phyloP scores from a whole-genome alignment of 2,113 vertebrate species.

The Piaya cayana region DNA sequence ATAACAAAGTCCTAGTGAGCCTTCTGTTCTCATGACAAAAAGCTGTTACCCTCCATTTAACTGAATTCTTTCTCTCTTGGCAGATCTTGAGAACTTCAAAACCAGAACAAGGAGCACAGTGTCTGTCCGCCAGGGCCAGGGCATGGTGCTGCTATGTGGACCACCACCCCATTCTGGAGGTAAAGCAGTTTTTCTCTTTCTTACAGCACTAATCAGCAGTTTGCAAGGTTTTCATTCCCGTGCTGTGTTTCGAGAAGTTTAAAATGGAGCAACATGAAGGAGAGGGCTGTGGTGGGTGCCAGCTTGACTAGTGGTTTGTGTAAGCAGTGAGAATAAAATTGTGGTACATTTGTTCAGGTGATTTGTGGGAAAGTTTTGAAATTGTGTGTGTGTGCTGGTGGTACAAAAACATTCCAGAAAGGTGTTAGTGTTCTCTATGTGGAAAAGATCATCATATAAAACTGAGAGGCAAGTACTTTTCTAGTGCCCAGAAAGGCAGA shows the following conservation, averaged over 20 bases:
- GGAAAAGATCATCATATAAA: not conserved
- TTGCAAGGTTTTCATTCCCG: not conserved
- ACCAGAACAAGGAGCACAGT: conserved; percentile 89
- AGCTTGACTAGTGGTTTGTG: fast-evolving
- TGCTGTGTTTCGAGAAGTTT: not conserved
- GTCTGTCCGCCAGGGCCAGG: conserved; percentile 93
- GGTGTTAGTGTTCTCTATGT: not conserved
- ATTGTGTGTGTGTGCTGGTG: not conserved
- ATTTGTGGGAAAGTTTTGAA: not conserved
- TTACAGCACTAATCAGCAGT: fast-evolving
- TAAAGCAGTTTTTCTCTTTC: conserved; percentile 33
- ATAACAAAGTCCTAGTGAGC: not conserved
- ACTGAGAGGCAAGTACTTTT: fast-evolving
- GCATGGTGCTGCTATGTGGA: conserved; percentile 94
- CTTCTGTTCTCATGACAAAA: not conserved
- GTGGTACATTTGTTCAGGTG: not conserved
- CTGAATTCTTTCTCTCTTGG: conserved; percentile 37
- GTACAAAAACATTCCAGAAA: not conserved
- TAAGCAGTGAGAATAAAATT: too few species aligned
- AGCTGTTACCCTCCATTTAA: not conserved
- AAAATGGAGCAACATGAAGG: not conserved
- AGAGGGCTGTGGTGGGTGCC: not conserved
- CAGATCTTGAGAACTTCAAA: conserved; percentile 96
- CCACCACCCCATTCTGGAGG: conserved; percentile 94
- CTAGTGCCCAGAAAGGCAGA: not conserved